phyloP scores from a whole-genome alignment of 2,113 vertebrate genomes.

The Pseudolaguvia tuberculata region DNA sequence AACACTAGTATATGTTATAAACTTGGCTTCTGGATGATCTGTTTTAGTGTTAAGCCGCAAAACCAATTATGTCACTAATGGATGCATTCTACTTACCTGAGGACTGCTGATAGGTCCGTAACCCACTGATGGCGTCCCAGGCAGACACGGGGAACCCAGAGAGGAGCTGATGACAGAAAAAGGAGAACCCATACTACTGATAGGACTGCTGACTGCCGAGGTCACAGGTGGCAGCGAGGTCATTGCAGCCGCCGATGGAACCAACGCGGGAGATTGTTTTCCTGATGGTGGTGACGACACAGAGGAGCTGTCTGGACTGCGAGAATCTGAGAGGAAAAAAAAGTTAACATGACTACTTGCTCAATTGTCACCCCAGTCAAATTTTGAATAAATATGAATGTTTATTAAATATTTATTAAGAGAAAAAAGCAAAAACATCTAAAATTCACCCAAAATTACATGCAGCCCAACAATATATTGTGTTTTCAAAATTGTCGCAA shows the following conservation, averaged over 20 bases:
- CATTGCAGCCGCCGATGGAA: slow-evolving; percentile 68
- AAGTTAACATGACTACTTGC: too few relatives aligned
- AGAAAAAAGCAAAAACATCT: too few relatives aligned
- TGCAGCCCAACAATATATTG: not conserved
- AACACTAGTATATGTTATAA: too few relatives aligned
- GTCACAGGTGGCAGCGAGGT: slow-evolving; percentile 71
- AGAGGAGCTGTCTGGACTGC: slow-evolving; percentile 87
- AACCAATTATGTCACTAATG: too few relatives aligned
- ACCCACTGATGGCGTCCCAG: slow-evolving; percentile 82
- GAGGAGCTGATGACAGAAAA: slow-evolving; percentile 90
- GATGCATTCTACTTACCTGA: slow-evolving; percentile 72
- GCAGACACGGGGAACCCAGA: slow-evolving; percentile 83
- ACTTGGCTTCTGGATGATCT: too few relatives aligned
- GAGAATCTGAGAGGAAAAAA: slow-evolving; percentile 68
- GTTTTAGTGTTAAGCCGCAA: too few relatives aligned
- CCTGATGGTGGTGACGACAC: slow-evolving; percentile 75
- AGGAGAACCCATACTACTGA: slow-evolving; percentile 80
- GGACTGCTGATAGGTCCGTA: slow-evolving; percentile 88
- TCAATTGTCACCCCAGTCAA: too few relatives aligned
- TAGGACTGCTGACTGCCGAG: slow-evolving; percentile 71
- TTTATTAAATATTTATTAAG: too few relatives aligned
- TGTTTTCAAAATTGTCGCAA: not conserved
- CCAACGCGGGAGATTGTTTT: slow-evolving; percentile 67
- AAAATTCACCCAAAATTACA: not conserved
- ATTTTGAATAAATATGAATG: too few relatives aligned